Evolutionary conservation across 2,888 invertebrate species (phyloP).

Genomic region (Noctua pronuba): DNA sequence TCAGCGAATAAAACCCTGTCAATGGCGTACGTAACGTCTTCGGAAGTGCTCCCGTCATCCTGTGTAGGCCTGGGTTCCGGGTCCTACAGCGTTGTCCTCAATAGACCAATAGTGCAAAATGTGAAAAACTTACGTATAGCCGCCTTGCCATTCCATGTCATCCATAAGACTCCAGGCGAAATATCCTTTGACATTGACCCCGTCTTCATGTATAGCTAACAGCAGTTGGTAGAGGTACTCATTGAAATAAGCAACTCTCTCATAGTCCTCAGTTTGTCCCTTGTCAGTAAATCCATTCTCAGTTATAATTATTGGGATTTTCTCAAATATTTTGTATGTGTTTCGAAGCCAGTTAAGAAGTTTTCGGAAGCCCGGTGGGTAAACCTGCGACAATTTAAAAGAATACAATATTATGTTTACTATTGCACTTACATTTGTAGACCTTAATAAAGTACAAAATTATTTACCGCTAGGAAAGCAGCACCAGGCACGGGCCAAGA

Average conservation of each 20-base stretch:
- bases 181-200: conserved; percentile 81
- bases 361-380: conserved; percentile 92
- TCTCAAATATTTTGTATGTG: conserved; percentile 87
- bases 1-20: too few relatives aligned
- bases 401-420: too few relatives aligned
- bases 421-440: too few relatives aligned
- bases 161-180: conserved; percentile 72
- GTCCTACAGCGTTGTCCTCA: not conserved
- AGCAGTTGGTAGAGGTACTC: conserved; percentile 73
- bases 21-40: not conserved
- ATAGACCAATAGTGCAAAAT: not conserved
- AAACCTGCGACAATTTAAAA: conserved; percentile 80
- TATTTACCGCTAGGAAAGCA: conserved; percentile 81
- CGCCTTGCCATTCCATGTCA: conserved; percentile 74
- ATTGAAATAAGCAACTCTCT: conserved; percentile 85
- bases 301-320: conserved; percentile 86
- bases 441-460: too few relatives aligned
- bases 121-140: conserved; percentile 72
- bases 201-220: conserved; percentile 73
- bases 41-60: not conserved
- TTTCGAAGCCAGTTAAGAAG: conserved; percentile 91
- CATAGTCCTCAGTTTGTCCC: conserved; percentile 72
- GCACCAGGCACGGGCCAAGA: conserved; percentile 84
- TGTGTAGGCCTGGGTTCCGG: not conserved
- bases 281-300: conserved; percentile 88